Evolutionary conservation across 2,113 vertebrate species (phyloP), one percentile per base, ranked within the genome.

Genomic region (Indicator maculatus): DNA sequence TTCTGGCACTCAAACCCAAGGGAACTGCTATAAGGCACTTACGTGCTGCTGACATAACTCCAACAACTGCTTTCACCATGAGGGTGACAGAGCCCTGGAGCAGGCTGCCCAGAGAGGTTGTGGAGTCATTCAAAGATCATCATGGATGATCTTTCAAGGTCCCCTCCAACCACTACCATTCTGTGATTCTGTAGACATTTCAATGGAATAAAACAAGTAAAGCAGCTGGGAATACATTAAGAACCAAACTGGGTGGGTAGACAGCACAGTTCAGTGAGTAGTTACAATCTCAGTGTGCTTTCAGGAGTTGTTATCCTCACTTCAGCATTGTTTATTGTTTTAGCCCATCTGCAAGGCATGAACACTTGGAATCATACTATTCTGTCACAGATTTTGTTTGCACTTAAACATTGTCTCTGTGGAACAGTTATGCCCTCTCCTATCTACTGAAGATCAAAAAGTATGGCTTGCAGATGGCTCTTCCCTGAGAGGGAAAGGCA

Each of bases 221-320:
- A 93, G 50, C 76, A 90, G 87, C 67, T 53, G 75, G 91, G 83
- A 96, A 71, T 33, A 66, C 23, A 93, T 75, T 92, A 82, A 64
- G 70, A 91, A 79, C 45, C 71, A 85, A 88, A 85, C 24, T 36
- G 58, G 17, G 36, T 41, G 67, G 78, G 36, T 41, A 80, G 47
- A 61, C 58, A 79, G 55, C 53, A 75, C 67, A 79, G 47, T 88
- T 88, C 53, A 89, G 50, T 89, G 60, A 79, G 70, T 19, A 93
- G 64, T 55, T 85, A 72, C 16, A 70, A 56, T 71, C 44, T 39
- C 55, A 52, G n/a, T 72, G 53, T 72, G 71, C 26, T 85, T 85
- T 78, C 89, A 84, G 27, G 9, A 69, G 12, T 27, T 41, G 23
- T 79, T 76, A 58, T 69, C 61, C 38, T 52, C 36, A 89, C 83